Base-by-base conservation (phyloP, 2,797 vertebrate species). In the Spea hammondii region DNA sequence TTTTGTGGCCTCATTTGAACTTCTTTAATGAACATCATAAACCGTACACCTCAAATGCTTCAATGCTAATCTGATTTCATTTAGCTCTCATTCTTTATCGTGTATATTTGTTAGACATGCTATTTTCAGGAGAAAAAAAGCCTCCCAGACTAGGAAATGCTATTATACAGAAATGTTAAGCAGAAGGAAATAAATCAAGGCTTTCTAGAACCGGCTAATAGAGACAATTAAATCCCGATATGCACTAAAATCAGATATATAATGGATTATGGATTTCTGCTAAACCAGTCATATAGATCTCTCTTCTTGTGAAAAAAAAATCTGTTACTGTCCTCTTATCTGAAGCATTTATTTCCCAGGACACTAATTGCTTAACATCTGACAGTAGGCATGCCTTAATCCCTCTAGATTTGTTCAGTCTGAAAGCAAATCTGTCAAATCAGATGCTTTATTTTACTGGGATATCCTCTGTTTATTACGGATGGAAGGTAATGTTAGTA, bases 291-390 rank as follows among this genome's bases (percentile, higher is more conserved):
- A 74, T 11, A 74, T 46, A 74, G 60, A 74, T 74, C 67, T 69
- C 49, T 65, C 44, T 74, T 5, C 14, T 59, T 60, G n/a, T 44
- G 59, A 45, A 64, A 62, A 14, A 32, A 74, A 72, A 59, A 74
- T 47, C 13, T 14, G 9, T 11, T 74, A 50, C 48, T 74, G 49
- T 64, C 47, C 59, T 62, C 13, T 74, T 74, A 74, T 74, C 60
- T 62, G 54, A 65, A 53, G 60, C 49, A 54, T 51, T 74, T 72
- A 46, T 74, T 74, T 65, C 17, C 17, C 12, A 10, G 48, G 53
- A 74, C 17, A 65, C 72, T 74, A 74, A 74, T 74, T 74, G 72
- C 72, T 60, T 74, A 51, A 74, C 72, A 74, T 53, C n/a, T 74
- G 60, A 65, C 60, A 13, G 60, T 65, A 74, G 72, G 13, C 60